Percentiles rank a stretch among this genome's conserved stretches.
Evolutionary conservation across 2,113 vertebrate species (phyloP).

Genomic region (Patagioenas fasciata): DNA sequence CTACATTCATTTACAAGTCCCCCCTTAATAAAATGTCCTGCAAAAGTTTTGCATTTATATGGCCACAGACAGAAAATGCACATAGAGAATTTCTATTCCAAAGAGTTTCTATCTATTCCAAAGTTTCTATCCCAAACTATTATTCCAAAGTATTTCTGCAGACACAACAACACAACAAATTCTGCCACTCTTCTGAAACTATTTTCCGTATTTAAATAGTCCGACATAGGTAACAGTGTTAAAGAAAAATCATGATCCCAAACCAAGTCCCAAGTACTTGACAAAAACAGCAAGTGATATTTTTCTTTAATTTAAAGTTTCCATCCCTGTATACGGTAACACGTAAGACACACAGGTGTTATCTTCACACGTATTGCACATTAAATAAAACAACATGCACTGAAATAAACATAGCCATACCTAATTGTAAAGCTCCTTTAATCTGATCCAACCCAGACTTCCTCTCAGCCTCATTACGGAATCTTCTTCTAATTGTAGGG

Average conservation of each 20-base stretch:
- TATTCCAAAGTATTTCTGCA: background rate
- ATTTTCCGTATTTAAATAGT: background rate
- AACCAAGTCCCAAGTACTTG: background rate
- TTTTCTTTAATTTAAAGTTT: background rate
- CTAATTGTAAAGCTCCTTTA: conserved; percentile 95
- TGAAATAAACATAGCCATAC: conserved; percentile 66
- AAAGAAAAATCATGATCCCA: background rate
- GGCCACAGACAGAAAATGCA: background rate
- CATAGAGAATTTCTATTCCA: fast-evolving
- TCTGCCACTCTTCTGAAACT: background rate
- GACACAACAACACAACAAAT: background rate
- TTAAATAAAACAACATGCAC: fast-evolving
- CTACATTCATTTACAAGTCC: background rate
- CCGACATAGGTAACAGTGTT: background rate
- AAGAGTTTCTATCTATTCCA: too few species aligned
- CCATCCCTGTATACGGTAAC: background rate
- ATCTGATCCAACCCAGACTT: conserved; percentile 98
- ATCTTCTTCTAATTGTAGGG: conserved; percentile 95
- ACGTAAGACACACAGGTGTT: background rate
- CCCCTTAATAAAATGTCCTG: background rate
- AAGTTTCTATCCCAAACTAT: background rate
- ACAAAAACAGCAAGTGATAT: background rate
- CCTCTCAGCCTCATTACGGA: conserved; percentile 96
- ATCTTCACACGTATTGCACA: background rate
- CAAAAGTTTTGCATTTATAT: background rate